These are phyloP conservation scores for Drosophila subobscura DNA, from an alignment of 1,140 invertebrate genomes.

Conservation along the genomic window DNA sequence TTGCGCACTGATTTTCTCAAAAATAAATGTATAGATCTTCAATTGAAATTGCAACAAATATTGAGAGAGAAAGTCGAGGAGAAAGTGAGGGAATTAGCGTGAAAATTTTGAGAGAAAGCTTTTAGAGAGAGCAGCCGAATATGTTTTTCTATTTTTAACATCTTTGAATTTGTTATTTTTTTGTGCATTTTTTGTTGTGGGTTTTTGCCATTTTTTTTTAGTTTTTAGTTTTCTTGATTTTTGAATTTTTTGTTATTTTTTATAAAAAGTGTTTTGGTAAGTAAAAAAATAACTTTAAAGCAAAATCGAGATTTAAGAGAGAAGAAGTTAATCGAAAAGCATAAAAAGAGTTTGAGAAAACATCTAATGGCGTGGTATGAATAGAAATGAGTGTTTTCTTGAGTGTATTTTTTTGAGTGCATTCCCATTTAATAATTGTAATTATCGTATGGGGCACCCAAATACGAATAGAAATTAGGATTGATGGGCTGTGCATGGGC, in stretches of 20 bases:
- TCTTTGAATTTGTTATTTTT: constrained; percentile 40
- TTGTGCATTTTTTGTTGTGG: constrained; percentile 27
- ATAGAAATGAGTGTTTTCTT: constrained; percentile 7
- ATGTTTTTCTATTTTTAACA: constrained; percentile 24
- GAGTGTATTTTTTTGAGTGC: constrained; percentile 28
- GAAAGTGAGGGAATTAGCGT: constrained; percentile 56
- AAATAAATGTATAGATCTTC: constrained; percentile 50
- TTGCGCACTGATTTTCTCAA: constrained; percentile 74
- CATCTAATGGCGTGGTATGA: constrained; percentile 33
- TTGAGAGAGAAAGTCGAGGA: constrained; percentile 5
- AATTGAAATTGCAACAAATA: constrained; percentile 51
- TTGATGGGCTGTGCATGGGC: constrained; percentile 86
- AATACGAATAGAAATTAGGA: constrained; percentile 87
- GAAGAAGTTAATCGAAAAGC: constrained; percentile 26
- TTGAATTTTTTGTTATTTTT: constrained; percentile 13
- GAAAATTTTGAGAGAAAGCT: constrained; percentile 47
- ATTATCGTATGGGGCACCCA: constrained; percentile 81
- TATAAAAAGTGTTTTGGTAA: constrained; percentile 50
- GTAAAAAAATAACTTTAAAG: constrained; percentile 12
- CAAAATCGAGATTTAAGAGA: constrained; percentile 16
- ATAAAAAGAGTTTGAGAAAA: constrained; percentile 61
- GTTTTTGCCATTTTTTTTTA: constrained; percentile 60
- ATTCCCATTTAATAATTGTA: constrained; percentile 74
- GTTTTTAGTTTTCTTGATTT: constrained; percentile 51
- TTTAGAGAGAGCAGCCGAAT: constrained; percentile 38